These are phyloP conservation scores for Girardia tigrina DNA, from an alignment of 2,888 invertebrate genomes.

Conservation along the genomic window DNA sequence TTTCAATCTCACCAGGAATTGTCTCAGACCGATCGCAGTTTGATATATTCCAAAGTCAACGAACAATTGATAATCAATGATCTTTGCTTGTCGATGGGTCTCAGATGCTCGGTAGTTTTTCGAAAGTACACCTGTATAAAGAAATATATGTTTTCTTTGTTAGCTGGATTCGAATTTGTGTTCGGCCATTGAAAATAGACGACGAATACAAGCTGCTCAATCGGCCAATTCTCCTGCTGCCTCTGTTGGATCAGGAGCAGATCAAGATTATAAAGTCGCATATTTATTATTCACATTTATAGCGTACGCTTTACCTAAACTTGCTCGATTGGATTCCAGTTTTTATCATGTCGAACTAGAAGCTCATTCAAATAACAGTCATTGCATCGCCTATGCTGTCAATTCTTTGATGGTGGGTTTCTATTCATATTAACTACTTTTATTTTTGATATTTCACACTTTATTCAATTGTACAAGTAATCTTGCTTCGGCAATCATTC, in stretches of 20 bases:
- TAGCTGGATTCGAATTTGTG: slow-evolving; percentile 26
- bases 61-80: slow-evolving; percentile 30
- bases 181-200: slow-evolving; percentile 14
- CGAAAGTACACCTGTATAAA: background rate
- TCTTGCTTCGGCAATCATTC: too few species aligned
- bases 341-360: slow-evolving; percentile 35
- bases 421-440: background rate
- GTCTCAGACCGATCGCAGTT: background rate
- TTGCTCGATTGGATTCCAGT: slow-evolving; percentile 57
- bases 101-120: background rate
- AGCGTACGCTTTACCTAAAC: slow-evolving; percentile 84
- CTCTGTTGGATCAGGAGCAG: slow-evolving; percentile 49
- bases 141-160: background rate
- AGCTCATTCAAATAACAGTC: slow-evolving; percentile 84
- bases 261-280: slow-evolving; percentile 79
- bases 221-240: background rate
- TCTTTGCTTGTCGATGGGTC: slow-evolving; percentile 19
- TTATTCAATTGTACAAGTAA: too few species aligned
- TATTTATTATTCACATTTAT: slow-evolving; percentile 96
- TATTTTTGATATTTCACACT: too few species aligned
- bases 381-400: slow-evolving; percentile 89
- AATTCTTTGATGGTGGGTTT: slow-evolving; percentile 59
- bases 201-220: slow-evolving; percentile 9
- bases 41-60: background rate
- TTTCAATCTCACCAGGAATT: slow-evolving; percentile 10